phyloP scores from a whole-genome alignment of 2,797 vertebrate genomes.

The Neopelma chrysocephalum region DNA sequence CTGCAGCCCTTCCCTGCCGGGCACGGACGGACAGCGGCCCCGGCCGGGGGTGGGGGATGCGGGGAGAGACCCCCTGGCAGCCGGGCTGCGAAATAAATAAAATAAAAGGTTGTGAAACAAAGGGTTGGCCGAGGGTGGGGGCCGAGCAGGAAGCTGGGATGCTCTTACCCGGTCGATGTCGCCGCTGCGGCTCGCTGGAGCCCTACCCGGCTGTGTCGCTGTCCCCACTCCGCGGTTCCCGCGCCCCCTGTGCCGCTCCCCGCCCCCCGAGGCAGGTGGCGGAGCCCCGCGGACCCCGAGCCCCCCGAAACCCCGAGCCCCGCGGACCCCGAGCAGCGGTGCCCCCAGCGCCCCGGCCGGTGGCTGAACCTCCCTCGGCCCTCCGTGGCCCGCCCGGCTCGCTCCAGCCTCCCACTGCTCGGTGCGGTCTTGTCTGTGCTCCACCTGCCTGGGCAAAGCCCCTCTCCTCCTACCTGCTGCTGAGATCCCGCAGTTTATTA shows the following conservation, averaged over 20 bases:
- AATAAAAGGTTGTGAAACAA: neutral
- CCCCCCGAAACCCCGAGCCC: neutral
- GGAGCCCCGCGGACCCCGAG: neutral
- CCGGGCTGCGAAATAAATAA: too few relatives aligned
- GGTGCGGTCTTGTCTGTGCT: neutral
- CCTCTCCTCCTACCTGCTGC: neutral
- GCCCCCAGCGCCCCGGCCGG: neutral
- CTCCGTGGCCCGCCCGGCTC: neutral
- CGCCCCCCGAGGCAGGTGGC: too few relatives aligned
- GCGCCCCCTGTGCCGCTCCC: too few relatives aligned
- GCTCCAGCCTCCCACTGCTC: neutral
- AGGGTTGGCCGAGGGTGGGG: neutral
- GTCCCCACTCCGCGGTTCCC: neutral
- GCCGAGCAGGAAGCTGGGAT: neutral
- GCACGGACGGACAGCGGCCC: too few relatives aligned
- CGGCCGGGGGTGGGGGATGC: neutral
- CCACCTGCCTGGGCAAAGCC: neutral
- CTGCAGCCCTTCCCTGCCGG: neutral
- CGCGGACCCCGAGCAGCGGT: neutral
- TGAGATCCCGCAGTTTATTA: neutral
- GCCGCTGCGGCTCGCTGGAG: neutral
- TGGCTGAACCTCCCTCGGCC: neutral
- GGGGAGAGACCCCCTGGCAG: too few relatives aligned
- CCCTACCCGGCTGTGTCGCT: neutral
- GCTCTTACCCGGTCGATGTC: slow-evolving; percentile 57